Percentiles rank a stretch among this genome's conserved stretches.
Conservation (phyloP, 2,113 vertebrate species). For the Phocoena phocoena region DNA sequence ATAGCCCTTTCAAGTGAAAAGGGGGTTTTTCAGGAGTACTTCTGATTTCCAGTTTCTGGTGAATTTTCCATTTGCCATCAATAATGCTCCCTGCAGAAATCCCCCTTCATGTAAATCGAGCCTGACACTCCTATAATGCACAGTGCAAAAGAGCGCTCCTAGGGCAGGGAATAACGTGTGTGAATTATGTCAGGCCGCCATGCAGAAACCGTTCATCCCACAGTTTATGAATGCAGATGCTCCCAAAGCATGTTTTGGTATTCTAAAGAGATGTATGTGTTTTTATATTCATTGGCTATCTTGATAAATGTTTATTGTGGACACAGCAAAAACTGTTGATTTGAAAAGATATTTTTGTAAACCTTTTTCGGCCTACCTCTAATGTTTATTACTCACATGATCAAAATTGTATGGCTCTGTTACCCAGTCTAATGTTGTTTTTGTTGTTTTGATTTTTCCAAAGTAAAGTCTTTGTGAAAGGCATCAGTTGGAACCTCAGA, state of each 20-base stretch:
- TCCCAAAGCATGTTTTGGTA: conserved; percentile 8
- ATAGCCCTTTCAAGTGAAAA: conserved; percentile 66
- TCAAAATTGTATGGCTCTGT: background rate
- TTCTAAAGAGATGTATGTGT: background rate
- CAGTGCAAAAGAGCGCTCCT: background rate
- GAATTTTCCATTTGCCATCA: conserved; percentile 59
- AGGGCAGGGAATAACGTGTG: background rate
- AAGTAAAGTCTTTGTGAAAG: background rate
- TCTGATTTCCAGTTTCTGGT: conserved; percentile 60
- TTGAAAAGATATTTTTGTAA: background rate
- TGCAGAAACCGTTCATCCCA: background rate
- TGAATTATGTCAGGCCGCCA: conserved; percentile 50
- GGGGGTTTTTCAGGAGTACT: conserved; percentile 57
- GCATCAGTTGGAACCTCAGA: rapidly evolving
- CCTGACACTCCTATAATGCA: conserved; percentile 46
- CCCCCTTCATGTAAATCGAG: conserved; percentile 62
- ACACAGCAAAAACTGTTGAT: conserved; percentile 52
- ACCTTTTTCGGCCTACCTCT: background rate
- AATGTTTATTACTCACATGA: background rate
- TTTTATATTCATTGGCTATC: background rate
- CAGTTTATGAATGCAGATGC: conserved; percentile 50
- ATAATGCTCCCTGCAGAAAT: conserved; percentile 52
- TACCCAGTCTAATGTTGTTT: background rate
- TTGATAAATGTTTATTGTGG: conserved; percentile 32
- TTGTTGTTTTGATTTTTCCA: background rate